phyloP scores from a whole-genome alignment of 2,888 invertebrate genomes.

The Diploptera punctata region DNA sequence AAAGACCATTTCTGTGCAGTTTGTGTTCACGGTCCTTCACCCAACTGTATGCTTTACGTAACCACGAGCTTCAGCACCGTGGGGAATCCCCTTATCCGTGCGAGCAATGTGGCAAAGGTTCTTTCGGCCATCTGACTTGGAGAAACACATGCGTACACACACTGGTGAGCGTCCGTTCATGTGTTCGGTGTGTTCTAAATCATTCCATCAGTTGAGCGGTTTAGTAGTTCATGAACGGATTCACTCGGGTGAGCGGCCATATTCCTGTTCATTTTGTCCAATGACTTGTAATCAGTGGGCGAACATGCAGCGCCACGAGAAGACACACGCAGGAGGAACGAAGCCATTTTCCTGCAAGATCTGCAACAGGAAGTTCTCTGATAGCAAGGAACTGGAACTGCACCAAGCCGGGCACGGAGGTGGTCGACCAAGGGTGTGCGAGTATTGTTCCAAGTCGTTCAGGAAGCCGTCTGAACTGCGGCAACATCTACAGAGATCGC shows the following conservation, averaged over 20 bases:
- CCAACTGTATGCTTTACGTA: conserved; percentile 3
- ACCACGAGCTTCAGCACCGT: conserved; percentile 20
- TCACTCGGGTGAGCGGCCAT: conserved; percentile 23
- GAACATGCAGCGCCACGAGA: conserved; percentile 46
- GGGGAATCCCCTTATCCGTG: conserved; percentile 36
- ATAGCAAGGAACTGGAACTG: conserved; percentile 45
- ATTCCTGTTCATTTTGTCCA: conserved; percentile 23
- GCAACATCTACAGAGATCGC: conserved; percentile 39
- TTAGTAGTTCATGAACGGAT: conserved; percentile 23
- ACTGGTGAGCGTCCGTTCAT: conserved; percentile 7
- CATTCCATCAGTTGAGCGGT: conserved; percentile 30
- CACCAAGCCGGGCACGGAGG: conserved; percentile 46
- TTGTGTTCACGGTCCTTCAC: conserved; percentile 18
- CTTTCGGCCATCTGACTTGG: conserved; percentile 46
- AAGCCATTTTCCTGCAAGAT: conserved; percentile 36
- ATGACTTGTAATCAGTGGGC: conserved; percentile 39
- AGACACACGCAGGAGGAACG: conserved; percentile 46
- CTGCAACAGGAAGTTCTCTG: conserved; percentile 46
- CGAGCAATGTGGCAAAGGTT: conserved; percentile 46
- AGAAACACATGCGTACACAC: conserved; percentile 44
- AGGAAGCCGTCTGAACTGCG: conserved; percentile 45
- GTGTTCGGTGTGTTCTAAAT: conserved; percentile 21
- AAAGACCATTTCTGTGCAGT: conserved; percentile 21
- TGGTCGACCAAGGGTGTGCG: conserved; percentile 45
- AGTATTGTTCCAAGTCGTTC: conserved; percentile 44